Percentiles rank a stretch among this genome's conserved stretches.
These are phyloP conservation scores for Hydractinia echinata DNA, from an alignment of 30 jellyfish, hydroid and myxozoan species.

Conservation along the genomic window DNA sequence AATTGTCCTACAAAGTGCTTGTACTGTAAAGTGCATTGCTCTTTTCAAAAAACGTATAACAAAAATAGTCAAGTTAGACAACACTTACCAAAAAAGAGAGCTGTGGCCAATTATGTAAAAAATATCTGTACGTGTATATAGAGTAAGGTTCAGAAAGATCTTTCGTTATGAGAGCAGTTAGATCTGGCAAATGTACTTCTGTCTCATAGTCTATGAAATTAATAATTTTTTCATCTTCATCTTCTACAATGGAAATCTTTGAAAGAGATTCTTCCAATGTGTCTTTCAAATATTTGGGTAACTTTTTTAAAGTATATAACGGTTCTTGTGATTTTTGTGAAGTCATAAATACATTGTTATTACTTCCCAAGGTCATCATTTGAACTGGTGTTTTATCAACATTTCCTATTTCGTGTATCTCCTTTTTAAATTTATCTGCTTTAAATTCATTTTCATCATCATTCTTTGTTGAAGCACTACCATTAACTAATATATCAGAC, in stretches of 20 bases:
- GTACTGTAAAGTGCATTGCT: background rate
- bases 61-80: too few relatives aligned
- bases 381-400: background rate
- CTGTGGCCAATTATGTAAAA: slow-evolving; percentile 95
- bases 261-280: slow-evolving; percentile 33
- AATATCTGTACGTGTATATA: slow-evolving; percentile 77
- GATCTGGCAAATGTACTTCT: slow-evolving; percentile 75
- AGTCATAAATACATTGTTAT: slow-evolving; percentile 29
- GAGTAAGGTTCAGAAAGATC: slow-evolving; percentile 94
- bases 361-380: slow-evolving; percentile 37
- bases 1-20: background rate
- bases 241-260: slow-evolving; percentile 36
- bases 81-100: slow-evolving; percentile 78
- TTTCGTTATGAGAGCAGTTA: slow-evolving; percentile 70
- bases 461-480: too few relatives aligned
- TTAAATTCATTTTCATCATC: too few relatives aligned
- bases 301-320: slow-evolving; percentile 16
- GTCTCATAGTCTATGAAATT: slow-evolving; percentile 47
- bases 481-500: too few relatives aligned
- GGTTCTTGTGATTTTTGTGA: slow-evolving; percentile 10
- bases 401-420: background rate
- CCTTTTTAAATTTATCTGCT: too few relatives aligned
- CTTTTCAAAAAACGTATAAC: too few relatives aligned
- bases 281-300: slow-evolving; percentile 31
- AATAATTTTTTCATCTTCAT: slow-evolving; percentile 38